Percentiles rank a stretch among this genome's conserved stretches.
phyloP scores from a whole-genome alignment of 2,797 vertebrate genomes.

The Aulostomus chinensis region DNA sequence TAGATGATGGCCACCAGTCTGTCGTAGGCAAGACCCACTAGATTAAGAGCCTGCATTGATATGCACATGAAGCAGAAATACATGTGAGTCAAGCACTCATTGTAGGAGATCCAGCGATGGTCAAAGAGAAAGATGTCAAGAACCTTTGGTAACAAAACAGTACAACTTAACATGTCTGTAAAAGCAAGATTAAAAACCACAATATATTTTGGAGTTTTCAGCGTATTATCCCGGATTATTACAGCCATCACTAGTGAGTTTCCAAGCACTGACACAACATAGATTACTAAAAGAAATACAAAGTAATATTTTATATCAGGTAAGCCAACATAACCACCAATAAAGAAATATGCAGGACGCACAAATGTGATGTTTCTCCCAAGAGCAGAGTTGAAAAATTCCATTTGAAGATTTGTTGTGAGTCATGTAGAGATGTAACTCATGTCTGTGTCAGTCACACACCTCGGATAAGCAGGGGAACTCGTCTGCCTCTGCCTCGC shows the following conservation, averaged over 20 bases:
- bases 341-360: slow-evolving; percentile 53
- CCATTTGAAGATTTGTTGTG: no score
- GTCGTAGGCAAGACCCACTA: slow-evolving; percentile 57
- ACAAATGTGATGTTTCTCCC: slow-evolving; percentile 58
- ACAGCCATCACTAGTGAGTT: slow-evolving; percentile 53
- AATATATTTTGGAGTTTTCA: slow-evolving; percentile 56
- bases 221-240: slow-evolving; percentile 42
- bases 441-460: no score
- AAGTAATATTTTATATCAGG: slow-evolving; percentile 46
- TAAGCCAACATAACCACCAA: slow-evolving; percentile 41
- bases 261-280: slow-evolving; percentile 43
- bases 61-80: slow-evolving; percentile 48
- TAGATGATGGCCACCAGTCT: slow-evolving; percentile 67
- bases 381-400: slow-evolving; percentile 47
- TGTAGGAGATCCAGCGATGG: slow-evolving; percentile 28
- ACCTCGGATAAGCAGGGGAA: no score
- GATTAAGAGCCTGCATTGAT: slow-evolving; percentile 55
- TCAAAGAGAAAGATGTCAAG: slow-evolving; percentile 52
- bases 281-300: slow-evolving; percentile 49
- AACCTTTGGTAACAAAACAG: slow-evolving; percentile 55
- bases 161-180: slow-evolving; percentile 43
- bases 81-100: slow-evolving; percentile 33
- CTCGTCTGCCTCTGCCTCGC: no score
- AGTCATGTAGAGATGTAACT: no score
- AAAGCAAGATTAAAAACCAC: slow-evolving; percentile 60